Percentiles rank a stretch among this genome's conserved stretches.
Evolutionary conservation across 2,797 vertebrate species (phyloP).

Genomic region (Sebastes nivosus): DNA sequence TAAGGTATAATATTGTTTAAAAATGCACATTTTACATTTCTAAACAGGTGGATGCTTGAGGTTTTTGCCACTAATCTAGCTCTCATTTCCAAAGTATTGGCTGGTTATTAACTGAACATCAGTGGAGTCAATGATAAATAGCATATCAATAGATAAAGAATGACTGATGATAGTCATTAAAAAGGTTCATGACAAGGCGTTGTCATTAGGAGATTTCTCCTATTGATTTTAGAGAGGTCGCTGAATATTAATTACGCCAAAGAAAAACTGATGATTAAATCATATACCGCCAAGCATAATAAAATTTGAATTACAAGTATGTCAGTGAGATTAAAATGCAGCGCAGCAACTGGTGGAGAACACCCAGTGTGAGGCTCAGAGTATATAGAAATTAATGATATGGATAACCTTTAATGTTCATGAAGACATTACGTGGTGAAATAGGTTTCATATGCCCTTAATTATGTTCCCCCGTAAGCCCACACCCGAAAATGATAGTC

Average conservation of each 20-base stretch:
- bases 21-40: not conserved
- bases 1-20: not conserved
- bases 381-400: slow-evolving; percentile 35
- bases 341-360: slow-evolving; percentile 21
- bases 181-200: slow-evolving; percentile 48
- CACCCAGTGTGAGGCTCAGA: slow-evolving; percentile 2
- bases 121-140: slow-evolving; percentile 53
- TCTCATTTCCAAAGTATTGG: not conserved
- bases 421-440: slow-evolving; percentile 17
- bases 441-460: slow-evolving; percentile 28
- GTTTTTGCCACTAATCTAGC: not conserved
- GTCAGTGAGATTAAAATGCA: slow-evolving; percentile 43
- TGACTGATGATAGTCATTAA: slow-evolving; percentile 73
- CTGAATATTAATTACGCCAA: slow-evolving; percentile 64
- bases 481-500: not conserved
- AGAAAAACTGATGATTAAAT: slow-evolving; percentile 63
- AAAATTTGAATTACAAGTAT: slow-evolving; percentile 51
- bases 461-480: slow-evolving; percentile 17
- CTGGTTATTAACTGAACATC: slow-evolving; percentile 25
- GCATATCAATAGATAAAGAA: slow-evolving; percentile 58
- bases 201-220: slow-evolving; percentile 60
- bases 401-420: slow-evolving; percentile 54
- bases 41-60: not conserved
- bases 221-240: slow-evolving; percentile 68
- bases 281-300: slow-evolving; percentile 40